A percentile compares a stretch with the other conserved stretches of the same genome.
phyloP scores from a whole-genome alignment of 2,797 vertebrate genomes.

The Melanotaenia parkinsoni region DNA sequence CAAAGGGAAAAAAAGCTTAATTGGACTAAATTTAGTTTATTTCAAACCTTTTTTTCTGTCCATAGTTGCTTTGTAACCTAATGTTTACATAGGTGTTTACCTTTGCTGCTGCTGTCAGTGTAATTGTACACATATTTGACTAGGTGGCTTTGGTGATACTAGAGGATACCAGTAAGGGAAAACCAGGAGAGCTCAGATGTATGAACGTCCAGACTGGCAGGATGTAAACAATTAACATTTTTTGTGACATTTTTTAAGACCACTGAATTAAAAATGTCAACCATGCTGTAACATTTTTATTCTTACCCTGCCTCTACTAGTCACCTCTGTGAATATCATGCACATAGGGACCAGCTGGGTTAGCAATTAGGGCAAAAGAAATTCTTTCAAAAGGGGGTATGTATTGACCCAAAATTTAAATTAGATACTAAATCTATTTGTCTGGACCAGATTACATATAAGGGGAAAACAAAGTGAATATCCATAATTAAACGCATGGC shows the following conservation, averaged over 20 bases:
- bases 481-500: too few species aligned
- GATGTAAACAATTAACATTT: neutral
- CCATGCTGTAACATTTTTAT: neutral
- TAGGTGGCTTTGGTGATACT: too few species aligned
- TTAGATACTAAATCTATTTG: too few species aligned
- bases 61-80: neutral
- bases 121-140: neutral
- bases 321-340: neutral
- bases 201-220: neutral
- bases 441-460: too few species aligned
- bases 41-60: neutral
- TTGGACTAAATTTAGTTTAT: neutral
- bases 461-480: too few species aligned
- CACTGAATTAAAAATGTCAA: neutral
- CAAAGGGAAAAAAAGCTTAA: conserved; percentile 7
- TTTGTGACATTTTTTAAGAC: too few species aligned
- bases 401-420: too few species aligned
- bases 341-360: too few species aligned
- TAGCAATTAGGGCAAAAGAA: too few species aligned
- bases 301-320: neutral
- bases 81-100: neutral
- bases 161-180: neutral
- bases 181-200: neutral
- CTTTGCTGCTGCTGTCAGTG: neutral
- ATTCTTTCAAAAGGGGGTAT: too few species aligned